Evolutionary conservation across 2,113 vertebrate species (phyloP).

Genomic region (Morone chrysops): DNA sequence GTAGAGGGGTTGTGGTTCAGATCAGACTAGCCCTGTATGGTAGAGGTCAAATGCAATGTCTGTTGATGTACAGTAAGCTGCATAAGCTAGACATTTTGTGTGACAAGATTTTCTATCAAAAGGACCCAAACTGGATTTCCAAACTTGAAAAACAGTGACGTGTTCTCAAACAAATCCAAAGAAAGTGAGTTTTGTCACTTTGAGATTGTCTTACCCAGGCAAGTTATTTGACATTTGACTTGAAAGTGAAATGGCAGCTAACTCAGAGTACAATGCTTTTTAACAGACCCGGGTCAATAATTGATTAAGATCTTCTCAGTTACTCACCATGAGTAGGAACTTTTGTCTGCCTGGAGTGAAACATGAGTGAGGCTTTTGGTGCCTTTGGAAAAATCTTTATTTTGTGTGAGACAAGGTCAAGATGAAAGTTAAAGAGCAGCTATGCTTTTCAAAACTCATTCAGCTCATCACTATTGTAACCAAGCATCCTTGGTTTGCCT

Average conservation of each 20-base stretch:
- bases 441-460: constrained; percentile 5
- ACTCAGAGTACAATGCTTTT: constrained; percentile 28
- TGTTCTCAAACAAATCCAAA: background rate
- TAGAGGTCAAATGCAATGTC: constrained; percentile 11
- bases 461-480: background rate
- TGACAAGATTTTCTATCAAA: background rate
- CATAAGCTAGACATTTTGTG: background rate
- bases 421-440: constrained; percentile 27
- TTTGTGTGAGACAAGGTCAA: constrained; percentile 58
- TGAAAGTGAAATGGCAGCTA: constrained; percentile 52
- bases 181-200: background rate
- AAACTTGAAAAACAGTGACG: background rate
- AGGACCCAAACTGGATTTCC: background rate
- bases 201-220: constrained; percentile 42
- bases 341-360: constrained; percentile 61
- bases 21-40: background rate
- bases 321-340: constrained; percentile 51
- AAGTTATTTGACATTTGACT: constrained; percentile 51
- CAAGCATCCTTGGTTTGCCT: background rate
- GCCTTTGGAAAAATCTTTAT: constrained; percentile 62
- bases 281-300: constrained; percentile 61
- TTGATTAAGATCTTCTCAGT: constrained; percentile 73
- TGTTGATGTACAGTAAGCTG: background rate
- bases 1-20: background rate
- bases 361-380: constrained; percentile 58